Evolutionary conservation across 2,113 vertebrate genomes (phyloP), one percentile per base, ranked within the genome.

Genomic region (Salminus brasiliensis): DNA sequence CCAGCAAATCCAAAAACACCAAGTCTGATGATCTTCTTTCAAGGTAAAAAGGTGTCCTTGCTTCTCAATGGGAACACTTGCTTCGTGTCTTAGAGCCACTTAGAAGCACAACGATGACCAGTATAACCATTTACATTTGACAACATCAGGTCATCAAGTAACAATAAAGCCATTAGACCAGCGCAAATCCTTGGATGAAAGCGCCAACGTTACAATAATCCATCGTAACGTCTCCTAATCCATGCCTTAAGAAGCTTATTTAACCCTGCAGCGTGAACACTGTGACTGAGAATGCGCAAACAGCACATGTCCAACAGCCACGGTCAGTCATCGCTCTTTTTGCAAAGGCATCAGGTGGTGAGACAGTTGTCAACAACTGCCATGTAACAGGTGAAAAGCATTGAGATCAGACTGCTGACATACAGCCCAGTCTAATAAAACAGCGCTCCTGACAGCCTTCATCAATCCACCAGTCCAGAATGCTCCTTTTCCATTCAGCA

Each of bases 331-430:
- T 39, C 13, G 49, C 47, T 25, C 6, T 70, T 72, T 36, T 34
- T 18, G 62, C 45, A 49, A 69, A 43, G 13, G 65, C 71, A 52
- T 68, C 63, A 71, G 12, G 25, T 55, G 65, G 32, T 2, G 10
- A 79, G 39, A 71, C 82, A 86, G 77, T 60, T 84, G 80, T 70
- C 68, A 65, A 72, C 85, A 86, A 72, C 53, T 82, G 85, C 65
- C 60, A 59, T 74, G 25, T 67, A 67, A 82, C 82, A 86, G 77
- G 74, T 86, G 85, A 78, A 15, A 32, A 69, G 39, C 67, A 49
- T 16, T 1, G 12, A 78, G 65, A 60, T 72, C 69, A 65, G 77
- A 72, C 30, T 68, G 34, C 18, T 66, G 62, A n/a, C 21, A 55
- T 55, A n/a, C n/a, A 23, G n/a, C 52, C 29, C 29, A 32, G 60